Evolutionary conservation across 2,888 invertebrate species (phyloP).

Genomic region (Agonum fuliginosum): DNA sequence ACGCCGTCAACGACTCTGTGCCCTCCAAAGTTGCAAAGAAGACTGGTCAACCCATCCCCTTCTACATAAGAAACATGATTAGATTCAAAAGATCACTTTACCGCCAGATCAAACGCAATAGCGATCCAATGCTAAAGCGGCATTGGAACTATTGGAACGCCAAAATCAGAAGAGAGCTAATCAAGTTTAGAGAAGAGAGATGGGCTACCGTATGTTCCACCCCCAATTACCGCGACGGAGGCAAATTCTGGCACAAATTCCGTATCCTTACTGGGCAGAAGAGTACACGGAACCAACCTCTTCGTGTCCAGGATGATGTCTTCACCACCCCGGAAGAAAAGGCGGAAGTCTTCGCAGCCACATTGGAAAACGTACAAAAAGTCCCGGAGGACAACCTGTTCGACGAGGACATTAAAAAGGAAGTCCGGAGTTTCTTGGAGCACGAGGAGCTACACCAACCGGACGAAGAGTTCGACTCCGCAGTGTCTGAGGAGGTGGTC

Average conservation of each 20-base stretch:
- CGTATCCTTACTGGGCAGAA: not conserved
- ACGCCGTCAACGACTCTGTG: not conserved
- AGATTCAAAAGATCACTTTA: not conserved
- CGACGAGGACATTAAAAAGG: not conserved
- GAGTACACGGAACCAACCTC: not conserved
- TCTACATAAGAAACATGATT: not conserved
- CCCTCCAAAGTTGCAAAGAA: not conserved
- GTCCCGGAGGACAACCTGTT: not conserved
- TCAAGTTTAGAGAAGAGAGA: not conserved
- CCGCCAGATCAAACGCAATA: not conserved
- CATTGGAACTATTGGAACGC: constrained; percentile 1
- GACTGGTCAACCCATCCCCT: not conserved
- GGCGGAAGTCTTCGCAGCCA: not conserved
- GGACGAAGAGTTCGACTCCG: not conserved
- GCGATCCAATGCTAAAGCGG: not conserved
- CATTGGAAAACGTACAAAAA: not conserved
- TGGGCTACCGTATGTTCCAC: not conserved
- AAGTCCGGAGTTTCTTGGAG: not conserved
- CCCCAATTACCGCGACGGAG: not conserved
- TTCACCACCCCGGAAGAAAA: not conserved
- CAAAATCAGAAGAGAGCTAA: not conserved
- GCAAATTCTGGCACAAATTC: not conserved
- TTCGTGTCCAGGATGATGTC: not conserved
- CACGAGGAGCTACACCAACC: not conserved
- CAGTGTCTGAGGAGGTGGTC: not conserved